Conservation (phyloP, 2,797 vertebrate genomes). For the Macropus fuliginosus region DNA sequence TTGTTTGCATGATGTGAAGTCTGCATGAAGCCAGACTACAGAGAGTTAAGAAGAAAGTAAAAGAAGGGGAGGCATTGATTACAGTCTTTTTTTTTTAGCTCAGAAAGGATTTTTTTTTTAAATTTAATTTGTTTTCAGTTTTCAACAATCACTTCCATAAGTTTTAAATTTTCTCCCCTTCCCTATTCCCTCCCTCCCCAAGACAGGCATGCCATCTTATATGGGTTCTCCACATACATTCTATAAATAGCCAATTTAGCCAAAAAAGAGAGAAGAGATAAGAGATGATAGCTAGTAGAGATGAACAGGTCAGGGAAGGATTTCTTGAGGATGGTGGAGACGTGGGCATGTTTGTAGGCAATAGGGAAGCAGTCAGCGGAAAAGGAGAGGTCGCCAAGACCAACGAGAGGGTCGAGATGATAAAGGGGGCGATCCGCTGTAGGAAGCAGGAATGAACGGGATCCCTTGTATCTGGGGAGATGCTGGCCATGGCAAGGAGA, state of each 20-base stretch:
- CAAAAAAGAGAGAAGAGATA: too few relatives aligned
- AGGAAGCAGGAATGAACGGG: not conserved
- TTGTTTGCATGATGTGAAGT: not conserved
- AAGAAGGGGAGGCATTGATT: not conserved
- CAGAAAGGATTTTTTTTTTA: too few relatives aligned
- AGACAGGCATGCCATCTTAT: too few relatives aligned
- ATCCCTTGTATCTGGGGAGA: not conserved
- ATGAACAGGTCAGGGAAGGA: not conserved
- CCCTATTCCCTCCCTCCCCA: too few relatives aligned
- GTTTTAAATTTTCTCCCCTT: too few relatives aligned
- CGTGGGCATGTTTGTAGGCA: not conserved
- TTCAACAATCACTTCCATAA: too few relatives aligned
- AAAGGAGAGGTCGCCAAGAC: not conserved
- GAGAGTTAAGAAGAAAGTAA: not conserved
- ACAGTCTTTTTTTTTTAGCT: not conserved
- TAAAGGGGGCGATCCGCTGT: not conserved
- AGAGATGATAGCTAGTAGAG: not conserved
- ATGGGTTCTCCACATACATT: too few relatives aligned
- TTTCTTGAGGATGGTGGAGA: not conserved
- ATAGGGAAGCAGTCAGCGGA: not conserved
- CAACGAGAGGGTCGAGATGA: not conserved
- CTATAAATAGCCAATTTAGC: too few relatives aligned
- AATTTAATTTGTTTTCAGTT: too few relatives aligned
- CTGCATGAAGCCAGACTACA: not conserved
- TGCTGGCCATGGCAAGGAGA: not conserved